phyloP scores from a whole-genome alignment of 2,888 invertebrate species.

The Cabera pusaria region DNA sequence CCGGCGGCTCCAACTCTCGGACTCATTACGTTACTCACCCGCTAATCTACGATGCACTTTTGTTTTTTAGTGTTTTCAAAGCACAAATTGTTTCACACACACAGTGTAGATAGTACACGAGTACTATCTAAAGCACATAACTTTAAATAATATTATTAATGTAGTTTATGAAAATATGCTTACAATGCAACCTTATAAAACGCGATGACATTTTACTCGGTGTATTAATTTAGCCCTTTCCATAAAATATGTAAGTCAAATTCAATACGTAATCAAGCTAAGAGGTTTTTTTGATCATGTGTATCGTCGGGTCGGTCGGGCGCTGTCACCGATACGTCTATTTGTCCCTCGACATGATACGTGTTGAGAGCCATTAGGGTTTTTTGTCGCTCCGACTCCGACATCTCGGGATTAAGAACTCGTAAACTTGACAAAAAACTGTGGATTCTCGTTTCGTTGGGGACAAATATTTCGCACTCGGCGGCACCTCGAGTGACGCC shows the following conservation, averaged over 20 bases:
- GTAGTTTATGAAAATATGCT: too few species aligned
- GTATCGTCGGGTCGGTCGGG: constrained; percentile 1
- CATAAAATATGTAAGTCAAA: not conserved
- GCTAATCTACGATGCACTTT: constrained; percentile 13
- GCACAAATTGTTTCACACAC: too few species aligned
- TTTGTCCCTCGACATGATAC: constrained; percentile 39
- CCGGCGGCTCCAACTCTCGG: constrained; percentile 8
- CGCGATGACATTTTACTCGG: too few species aligned
- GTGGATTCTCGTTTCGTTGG: constrained; percentile 25
- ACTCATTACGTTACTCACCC: constrained; percentile 27
- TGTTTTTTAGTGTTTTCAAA: too few species aligned
- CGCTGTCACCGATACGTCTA: constrained; percentile 25
- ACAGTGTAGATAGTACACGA: too few species aligned
- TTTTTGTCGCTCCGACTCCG: constrained; percentile 34
- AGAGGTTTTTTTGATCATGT: constrained; percentile 21
- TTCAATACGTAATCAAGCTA: constrained; percentile 12
- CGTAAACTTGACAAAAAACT: constrained; percentile 43
- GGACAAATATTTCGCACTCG: constrained; percentile 53
- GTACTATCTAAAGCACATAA: too few species aligned
- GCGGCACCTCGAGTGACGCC: constrained; percentile 23
- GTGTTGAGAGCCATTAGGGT: constrained; percentile 43
- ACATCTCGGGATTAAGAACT: constrained; percentile 45
- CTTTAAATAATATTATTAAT: too few species aligned
- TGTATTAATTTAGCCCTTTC: not conserved
- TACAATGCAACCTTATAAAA: too few species aligned